Evolutionary conservation across 2,888 invertebrate genomes (phyloP).

Genomic region (Endomychus coccineus): DNA sequence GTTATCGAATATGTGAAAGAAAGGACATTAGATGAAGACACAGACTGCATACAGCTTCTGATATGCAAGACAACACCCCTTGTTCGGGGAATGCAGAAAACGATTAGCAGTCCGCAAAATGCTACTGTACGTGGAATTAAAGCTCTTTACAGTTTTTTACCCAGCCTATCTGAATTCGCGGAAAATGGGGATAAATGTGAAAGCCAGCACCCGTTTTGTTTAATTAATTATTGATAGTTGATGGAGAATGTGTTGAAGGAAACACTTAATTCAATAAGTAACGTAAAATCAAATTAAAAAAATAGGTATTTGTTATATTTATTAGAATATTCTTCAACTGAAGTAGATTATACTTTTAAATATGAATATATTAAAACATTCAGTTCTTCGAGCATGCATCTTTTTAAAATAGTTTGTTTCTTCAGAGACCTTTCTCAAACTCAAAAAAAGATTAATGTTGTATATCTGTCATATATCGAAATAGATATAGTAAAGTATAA

Average conservation of each 20-base stretch:
- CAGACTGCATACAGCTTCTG: conserved; percentile 62
- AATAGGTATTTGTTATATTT: too few species aligned
- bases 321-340: too few species aligned
- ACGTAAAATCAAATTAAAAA: too few species aligned
- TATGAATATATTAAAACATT: too few species aligned
- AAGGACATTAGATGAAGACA: conserved; percentile 51
- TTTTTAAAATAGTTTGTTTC: too few species aligned
- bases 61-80: conserved; percentile 73
- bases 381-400: too few species aligned
- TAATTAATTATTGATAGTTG: conserved; percentile 18
- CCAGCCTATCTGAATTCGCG: conserved; percentile 53
- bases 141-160: conserved; percentile 56
- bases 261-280: neutral
- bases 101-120: conserved; percentile 45
- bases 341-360: too few species aligned
- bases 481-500: too few species aligned
- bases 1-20: conserved; percentile 54
- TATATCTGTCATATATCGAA: too few species aligned
- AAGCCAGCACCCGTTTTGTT: conserved; percentile 45
- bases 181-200: conserved; percentile 58
- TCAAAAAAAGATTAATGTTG: too few species aligned
- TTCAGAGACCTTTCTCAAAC: too few species aligned
- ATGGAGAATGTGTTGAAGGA: too few species aligned
- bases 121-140: conserved; percentile 30
- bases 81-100: conserved; percentile 67